These are phyloP conservation scores for Cryptomyrus ogoouensis DNA, from an alignment of 2,113 vertebrate genomes.

Conservation along the genomic window DNA sequence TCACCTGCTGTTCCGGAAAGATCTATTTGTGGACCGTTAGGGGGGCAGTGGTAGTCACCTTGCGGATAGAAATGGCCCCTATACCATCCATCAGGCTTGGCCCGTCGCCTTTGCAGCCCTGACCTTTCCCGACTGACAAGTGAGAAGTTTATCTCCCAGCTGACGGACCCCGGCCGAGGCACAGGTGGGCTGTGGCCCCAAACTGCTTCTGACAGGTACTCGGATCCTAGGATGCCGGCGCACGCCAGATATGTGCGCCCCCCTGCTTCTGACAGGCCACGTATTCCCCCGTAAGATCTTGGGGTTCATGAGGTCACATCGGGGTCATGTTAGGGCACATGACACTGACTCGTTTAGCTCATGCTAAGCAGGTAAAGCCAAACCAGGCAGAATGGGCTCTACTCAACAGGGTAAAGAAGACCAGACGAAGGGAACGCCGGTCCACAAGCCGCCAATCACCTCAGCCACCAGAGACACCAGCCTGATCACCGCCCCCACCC, in stretches of 20 bases:
- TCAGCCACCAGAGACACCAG: not conserved
- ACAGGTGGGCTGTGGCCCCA: slow-evolving; percentile 64
- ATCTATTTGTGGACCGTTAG: not conserved
- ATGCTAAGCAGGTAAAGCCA: not conserved
- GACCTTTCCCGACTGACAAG: slow-evolving; percentile 86
- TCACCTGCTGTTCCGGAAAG: not conserved
- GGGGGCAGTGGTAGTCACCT: slow-evolving; percentile 23
- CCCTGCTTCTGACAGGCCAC: not conserved
- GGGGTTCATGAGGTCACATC: not conserved
- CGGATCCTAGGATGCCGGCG: slow-evolving; percentile 50
- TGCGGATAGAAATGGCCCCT: slow-evolving; percentile 49
- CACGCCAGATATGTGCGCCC: slow-evolving; percentile 48
- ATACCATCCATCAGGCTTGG: slow-evolving; percentile 61
- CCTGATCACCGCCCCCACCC: not conserved
- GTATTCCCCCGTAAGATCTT: not conserved
- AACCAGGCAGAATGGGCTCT: not conserved
- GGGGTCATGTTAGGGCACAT: not conserved
- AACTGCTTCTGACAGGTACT: slow-evolving; percentile 82
- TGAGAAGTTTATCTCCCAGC: slow-evolving; percentile 69
- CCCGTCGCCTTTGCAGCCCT: slow-evolving; percentile 62
- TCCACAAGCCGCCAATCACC: not conserved
- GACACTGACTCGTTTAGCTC: not conserved
- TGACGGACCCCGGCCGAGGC: slow-evolving; percentile 64
- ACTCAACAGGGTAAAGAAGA: not conserved
- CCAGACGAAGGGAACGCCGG: not conserved